phyloP scores from a whole-genome alignment of 2,888 invertebrate species.

The Phlogophora meticulosa region DNA sequence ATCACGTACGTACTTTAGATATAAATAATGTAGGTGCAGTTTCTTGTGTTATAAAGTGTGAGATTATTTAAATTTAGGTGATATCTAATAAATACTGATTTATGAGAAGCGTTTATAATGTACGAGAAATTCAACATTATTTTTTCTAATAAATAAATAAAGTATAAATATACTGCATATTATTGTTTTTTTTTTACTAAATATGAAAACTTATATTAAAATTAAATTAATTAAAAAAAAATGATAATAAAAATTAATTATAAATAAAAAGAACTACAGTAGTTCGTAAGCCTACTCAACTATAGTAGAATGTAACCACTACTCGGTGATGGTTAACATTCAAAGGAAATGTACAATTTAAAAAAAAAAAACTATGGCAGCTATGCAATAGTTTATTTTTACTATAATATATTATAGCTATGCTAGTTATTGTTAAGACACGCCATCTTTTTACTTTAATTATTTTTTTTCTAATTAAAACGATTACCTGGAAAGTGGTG shows the following conservation, averaged over 20 bases:
- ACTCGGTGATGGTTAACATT: background rate
- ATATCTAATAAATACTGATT: background rate
- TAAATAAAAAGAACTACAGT: too few relatives aligned
- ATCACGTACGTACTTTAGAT: conserved; percentile 32
- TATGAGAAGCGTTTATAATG: background rate
- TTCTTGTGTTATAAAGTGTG: conserved; percentile 19
- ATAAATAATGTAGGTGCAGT: conserved; percentile 29
- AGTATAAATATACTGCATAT: too few relatives aligned
- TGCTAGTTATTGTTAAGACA: conserved; percentile 5
- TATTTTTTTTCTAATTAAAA: conserved; percentile 73
- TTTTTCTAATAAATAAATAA: background rate
- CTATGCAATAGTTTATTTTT: too few relatives aligned
- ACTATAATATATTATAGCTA: too few relatives aligned
- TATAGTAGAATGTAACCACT: too few relatives aligned
- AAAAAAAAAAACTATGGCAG: background rate
- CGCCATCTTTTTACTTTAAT: conserved; percentile 53
- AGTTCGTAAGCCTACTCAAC: too few relatives aligned
- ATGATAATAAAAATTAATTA: too few relatives aligned
- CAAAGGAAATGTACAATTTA: background rate
- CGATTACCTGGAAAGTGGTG: conserved; percentile 61
- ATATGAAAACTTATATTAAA: too few relatives aligned
- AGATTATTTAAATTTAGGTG: conserved; percentile 5
- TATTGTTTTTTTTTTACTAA: too few relatives aligned
- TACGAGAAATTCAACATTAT: background rate
- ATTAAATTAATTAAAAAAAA: too few relatives aligned